phyloP scores from a whole-genome alignment of 2,888 invertebrate genomes.

The Xestobium rufovillosum region DNA sequence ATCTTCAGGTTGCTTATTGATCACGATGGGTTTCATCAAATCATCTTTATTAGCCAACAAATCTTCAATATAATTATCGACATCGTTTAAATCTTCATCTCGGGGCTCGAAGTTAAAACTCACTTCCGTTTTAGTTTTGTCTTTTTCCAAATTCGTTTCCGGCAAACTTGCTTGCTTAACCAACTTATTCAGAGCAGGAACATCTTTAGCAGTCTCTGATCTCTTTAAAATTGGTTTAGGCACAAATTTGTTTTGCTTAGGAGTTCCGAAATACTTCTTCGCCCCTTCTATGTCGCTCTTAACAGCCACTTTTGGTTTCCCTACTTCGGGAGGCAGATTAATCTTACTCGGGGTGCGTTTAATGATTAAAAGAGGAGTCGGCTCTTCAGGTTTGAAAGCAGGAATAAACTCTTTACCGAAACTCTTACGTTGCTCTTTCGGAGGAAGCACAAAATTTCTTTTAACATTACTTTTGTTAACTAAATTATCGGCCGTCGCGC shows the following conservation, averaged over 20 bases:
- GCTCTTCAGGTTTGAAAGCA: constrained; percentile 32
- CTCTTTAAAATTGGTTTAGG: constrained; percentile 24
- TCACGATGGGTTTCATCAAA: constrained; percentile 38
- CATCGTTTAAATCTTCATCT: constrained; percentile 37
- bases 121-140: constrained; percentile 17
- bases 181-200: constrained; percentile 20
- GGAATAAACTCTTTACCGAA: constrained; percentile 39
- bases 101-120: constrained; percentile 42
- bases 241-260: constrained; percentile 16
- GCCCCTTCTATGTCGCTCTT: constrained; percentile 33
- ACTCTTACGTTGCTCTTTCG: constrained; percentile 32
- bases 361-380: constrained; percentile 39
- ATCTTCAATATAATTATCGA: constrained; percentile 41
- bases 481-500: constrained; percentile 27
- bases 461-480: constrained; percentile 23
- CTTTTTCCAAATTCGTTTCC: constrained; percentile 26
- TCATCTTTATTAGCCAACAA: constrained; percentile 40
- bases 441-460: constrained; percentile 36
- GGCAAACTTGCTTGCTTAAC: constrained; percentile 34
- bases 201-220: constrained; percentile 25
- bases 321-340: constrained; percentile 37
- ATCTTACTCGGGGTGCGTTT: constrained; percentile 43
- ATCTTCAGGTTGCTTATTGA: constrained; percentile 26
- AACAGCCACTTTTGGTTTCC: constrained; percentile 40
- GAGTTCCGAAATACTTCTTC: constrained; percentile 40